Base-by-base conservation (phyloP, 2,113 vertebrate genomes). In the Thinocorus orbignyianus region DNA sequence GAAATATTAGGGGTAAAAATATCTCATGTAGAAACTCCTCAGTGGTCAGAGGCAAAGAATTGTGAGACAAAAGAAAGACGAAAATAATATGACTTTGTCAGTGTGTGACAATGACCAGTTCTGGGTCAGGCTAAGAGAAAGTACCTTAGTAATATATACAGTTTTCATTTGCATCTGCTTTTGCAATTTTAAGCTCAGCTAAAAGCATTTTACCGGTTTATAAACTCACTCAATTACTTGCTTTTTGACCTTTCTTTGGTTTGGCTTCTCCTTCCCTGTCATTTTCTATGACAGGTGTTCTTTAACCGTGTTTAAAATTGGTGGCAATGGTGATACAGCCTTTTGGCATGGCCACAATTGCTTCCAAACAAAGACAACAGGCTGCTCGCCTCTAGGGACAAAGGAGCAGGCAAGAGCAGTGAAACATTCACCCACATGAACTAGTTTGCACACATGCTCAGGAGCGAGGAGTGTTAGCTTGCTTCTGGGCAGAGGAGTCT, bases 151-250 rank as follows among this genome's bases (percentile, higher is more conserved):
- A 79, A 58, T 54, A 30, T 1, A 35, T 39, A 18, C 31, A 60
- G 28, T 77, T 74, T 84, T 89, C 31, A 69, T 51, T 37, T 77
- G 62, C 25, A 76, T 74, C 57, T n/a, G 54, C n/a, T 80, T 35
- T 35, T 70, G 62, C 52, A 55, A 90, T 82, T 80, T 80, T 76
- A 82, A 77, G 16, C 42, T 70, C 60, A 86, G 49, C 26, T 92
- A 55, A 70, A 37, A 77, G 20, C 16, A 17, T 83, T 60, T 17
- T 95, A 35, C 58, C 86, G 41, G 13, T 49, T 62, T 66, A 17
- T 54, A 77, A 77, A 25, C 46, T 51, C 24, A 10, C 25, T 92
- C 49, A 80, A 7, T 57, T 46, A 42, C 61, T 73, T 90, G 11
- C 37, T 86, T 54, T 37, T 79, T 92, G 23, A 26, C 23, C 18